phyloP scores from a whole-genome alignment of 2,113 vertebrate species.

The Tapirus terrestris region DNA sequence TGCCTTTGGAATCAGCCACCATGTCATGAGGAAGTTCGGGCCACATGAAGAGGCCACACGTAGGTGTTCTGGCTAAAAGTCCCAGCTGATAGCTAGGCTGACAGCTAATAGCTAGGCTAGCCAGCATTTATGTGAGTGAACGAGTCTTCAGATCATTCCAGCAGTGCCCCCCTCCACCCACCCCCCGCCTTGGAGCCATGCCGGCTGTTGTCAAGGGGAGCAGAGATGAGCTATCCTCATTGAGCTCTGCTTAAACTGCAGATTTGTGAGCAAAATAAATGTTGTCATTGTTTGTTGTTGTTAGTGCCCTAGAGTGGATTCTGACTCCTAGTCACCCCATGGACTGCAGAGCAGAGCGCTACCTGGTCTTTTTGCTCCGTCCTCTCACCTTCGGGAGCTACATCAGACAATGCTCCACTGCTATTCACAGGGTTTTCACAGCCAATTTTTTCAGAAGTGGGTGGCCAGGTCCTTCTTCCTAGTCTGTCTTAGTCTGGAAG shows the following conservation, averaged over 20 bases:
- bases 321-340: too few species aligned
- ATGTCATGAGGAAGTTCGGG: neutral
- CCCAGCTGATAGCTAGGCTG: neutral
- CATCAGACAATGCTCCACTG: too few species aligned
- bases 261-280: neutral
- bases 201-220: neutral
- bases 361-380: too few species aligned
- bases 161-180: too few species aligned
- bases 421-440: too few species aligned
- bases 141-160: neutral
- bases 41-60: neutral
- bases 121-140: neutral
- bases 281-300: neutral
- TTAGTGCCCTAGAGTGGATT: neutral
- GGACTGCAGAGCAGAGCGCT: too few species aligned
- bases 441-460: too few species aligned
- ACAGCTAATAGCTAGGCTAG: neutral
- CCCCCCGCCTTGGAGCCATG: neutral
- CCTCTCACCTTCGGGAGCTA: too few species aligned
- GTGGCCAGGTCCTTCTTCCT: too few species aligned
- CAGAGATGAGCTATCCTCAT: neutral
- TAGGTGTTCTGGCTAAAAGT: neutral
- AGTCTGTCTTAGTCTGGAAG: too few species aligned
- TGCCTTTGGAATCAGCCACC: neutral
- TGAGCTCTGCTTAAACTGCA: neutral